These are phyloP conservation scores for Stenopsyche tienmushanensis DNA, from an alignment of 1,140 invertebrate species.

Conservation along the genomic window DNA sequence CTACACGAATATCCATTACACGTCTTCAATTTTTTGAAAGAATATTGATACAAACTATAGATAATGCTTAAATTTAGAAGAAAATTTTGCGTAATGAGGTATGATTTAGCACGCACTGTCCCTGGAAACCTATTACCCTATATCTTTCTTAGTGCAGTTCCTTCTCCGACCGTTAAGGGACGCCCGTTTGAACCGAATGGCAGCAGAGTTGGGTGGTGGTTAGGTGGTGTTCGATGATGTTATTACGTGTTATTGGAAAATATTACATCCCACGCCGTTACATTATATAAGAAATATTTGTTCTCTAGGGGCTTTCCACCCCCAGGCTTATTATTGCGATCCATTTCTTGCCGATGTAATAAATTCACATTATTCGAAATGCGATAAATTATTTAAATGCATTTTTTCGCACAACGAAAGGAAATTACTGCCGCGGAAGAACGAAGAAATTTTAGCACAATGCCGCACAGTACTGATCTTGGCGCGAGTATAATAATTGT, in stretches of 20 bases:
- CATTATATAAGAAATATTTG: conserved; percentile 33
- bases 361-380: conserved; percentile 27
- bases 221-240: conserved; percentile 35
- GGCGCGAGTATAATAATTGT: not conserved
- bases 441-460: not conserved
- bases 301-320: conserved; percentile 14
- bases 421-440: too few species aligned
- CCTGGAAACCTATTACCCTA: conserved; percentile 35
- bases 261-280: conserved; percentile 34
- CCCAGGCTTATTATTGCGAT: conserved; percentile 25
- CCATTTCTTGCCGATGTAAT: conserved; percentile 25
- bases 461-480: not conserved
- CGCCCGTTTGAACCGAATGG: not conserved
- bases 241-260: conserved; percentile 41
- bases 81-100: too few species aligned
- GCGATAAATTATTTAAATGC: conserved; percentile 30
- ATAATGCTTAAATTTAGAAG: too few species aligned
- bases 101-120: too few species aligned
- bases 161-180: conserved; percentile 18
- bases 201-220: not conserved
- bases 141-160: conserved; percentile 34
- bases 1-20: too few species aligned
- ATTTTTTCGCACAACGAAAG: not conserved
- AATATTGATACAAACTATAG: too few species aligned
- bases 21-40: too few species aligned